phyloP scores from a whole-genome alignment of 2,888 invertebrate genomes.

The Eristalis intricaria region DNA sequence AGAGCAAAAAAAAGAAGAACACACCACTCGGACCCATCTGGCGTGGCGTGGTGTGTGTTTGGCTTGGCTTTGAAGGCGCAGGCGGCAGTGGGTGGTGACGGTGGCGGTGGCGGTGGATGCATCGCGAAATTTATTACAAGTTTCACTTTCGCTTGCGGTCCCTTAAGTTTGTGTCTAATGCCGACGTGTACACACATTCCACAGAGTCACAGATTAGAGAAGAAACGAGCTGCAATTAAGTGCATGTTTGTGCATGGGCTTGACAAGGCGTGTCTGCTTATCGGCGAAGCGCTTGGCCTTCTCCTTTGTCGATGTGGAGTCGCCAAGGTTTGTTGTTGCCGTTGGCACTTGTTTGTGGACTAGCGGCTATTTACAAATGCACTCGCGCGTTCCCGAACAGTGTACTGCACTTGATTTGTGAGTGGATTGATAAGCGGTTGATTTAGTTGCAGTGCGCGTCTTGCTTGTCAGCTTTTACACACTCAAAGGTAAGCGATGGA shows the following conservation, averaged over 20 bases:
- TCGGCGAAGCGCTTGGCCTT: slow-evolving; percentile 16
- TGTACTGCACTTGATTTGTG: neutral
- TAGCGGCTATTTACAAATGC: neutral
- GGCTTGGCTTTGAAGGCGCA: neutral
- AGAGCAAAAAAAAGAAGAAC: neutral
- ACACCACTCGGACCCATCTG: neutral
- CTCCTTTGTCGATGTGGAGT: neutral
- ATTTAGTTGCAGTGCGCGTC: neutral
- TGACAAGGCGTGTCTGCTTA: slow-evolving; percentile 7
- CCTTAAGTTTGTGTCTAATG: slow-evolving; percentile 5
- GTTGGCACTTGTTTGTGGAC: neutral
- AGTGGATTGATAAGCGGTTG: neutral
- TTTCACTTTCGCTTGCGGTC: slow-evolving; percentile 55
- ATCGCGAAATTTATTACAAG: slow-evolving; percentile 42
- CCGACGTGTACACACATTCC: neutral
- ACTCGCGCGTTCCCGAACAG: neutral
- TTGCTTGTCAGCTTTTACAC: neutral
- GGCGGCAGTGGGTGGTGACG: slow-evolving; percentile 11
- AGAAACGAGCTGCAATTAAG: slow-evolving; percentile 11
- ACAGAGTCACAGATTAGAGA: slow-evolving; percentile 17
- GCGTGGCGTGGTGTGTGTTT: neutral
- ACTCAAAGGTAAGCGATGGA: neutral
- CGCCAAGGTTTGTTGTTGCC: neutral
- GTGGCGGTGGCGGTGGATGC: slow-evolving; percentile 1
- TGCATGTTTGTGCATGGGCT: neutral